Base-by-base conservation (phyloP, 2,888 invertebrate genomes). In the Drosophila prostipennis region DNA sequence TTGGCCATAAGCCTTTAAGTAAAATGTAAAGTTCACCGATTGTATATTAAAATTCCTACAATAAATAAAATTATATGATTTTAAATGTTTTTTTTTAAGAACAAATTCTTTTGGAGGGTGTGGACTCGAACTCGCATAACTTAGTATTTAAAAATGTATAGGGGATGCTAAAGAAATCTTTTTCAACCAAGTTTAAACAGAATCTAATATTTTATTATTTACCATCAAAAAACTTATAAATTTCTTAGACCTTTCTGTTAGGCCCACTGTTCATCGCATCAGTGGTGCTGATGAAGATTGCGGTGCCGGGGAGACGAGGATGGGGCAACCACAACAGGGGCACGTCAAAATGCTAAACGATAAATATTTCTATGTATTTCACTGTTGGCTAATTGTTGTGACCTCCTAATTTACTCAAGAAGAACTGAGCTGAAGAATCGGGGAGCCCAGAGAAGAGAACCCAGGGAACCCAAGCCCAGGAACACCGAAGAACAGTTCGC, bases 331-430 rank as follows among this genome's bases (percentile, higher is more conserved):
- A 43, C 71, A 63, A 48, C 48, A 48, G 48, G 78, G 69, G 58
- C 85, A 76, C 80, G 87, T 87, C 84, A 85, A 89, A 85, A 85
- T 77, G 79, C 77, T 87, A 87, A 79, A 87, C 81, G 77, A 73
- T 77, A 79, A 80, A 80, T 76, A 79, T 85, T 87, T 88, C 69
- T 72, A 76, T 89, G 69, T 79, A 61, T 81, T 82, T 72, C 87
- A 88, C 90, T 91, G 83, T 90, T 87, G 87, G 85, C 87, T 90
- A 90, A 90, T 90, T 87, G 82, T 79, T 87, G 81, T 90, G 91
- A 91, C 91, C 91, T 90, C 91, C 82, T 91, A 91, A 91, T 85
- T 87, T 89, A 91, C 87, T 90, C 88, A 87, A 87, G 89, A 83
- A 84, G 88, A 88, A 81, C 87, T 71, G 76, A 76, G 59, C 76